A percentile compares a stretch with the other conserved stretches of the same genome.
phyloP scores from a whole-genome alignment of 2,888 invertebrate species.

The Tyria jacobaeae region DNA sequence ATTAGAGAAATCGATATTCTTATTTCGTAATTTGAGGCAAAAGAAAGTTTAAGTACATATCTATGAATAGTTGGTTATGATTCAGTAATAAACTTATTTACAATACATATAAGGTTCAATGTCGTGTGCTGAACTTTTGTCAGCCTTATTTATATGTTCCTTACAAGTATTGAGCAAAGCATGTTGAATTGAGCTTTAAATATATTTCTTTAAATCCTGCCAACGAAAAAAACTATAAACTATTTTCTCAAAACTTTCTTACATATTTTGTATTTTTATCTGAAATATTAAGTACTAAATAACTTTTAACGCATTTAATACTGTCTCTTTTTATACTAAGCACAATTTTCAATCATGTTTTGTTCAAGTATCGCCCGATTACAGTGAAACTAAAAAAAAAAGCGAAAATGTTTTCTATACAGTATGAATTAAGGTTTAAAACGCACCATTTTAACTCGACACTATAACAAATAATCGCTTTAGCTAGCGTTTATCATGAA shows the following conservation, averaged over 20 bases:
- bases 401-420: constrained; percentile 42
- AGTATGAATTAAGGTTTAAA: constrained; percentile 36
- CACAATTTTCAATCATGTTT: constrained; percentile 22
- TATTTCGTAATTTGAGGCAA: too few relatives aligned
- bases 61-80: not conserved
- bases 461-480: constrained; percentile 29
- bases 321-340: constrained; percentile 12
- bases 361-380: constrained; percentile 21
- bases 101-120: constrained; percentile 43
- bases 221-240: constrained; percentile 2
- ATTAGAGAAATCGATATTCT: too few relatives aligned
- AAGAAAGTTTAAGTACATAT: too few relatives aligned
- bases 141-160: constrained; percentile 21
- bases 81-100: not conserved
- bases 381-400: constrained; percentile 17
- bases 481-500: constrained; percentile 41
- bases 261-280: constrained; percentile 6
- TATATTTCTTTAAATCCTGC: not conserved
- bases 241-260: constrained; percentile 14
- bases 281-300: not conserved
- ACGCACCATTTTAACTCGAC: constrained; percentile 39
- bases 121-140: constrained; percentile 17
- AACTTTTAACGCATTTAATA: constrained; percentile 14
- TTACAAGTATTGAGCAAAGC: constrained; percentile 21
- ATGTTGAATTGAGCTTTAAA: constrained; percentile 13